Percentiles rank a stretch among this genome's conserved stretches.
Conservation (phyloP, 2,113 vertebrate genomes). For the Gobius niger region DNA sequence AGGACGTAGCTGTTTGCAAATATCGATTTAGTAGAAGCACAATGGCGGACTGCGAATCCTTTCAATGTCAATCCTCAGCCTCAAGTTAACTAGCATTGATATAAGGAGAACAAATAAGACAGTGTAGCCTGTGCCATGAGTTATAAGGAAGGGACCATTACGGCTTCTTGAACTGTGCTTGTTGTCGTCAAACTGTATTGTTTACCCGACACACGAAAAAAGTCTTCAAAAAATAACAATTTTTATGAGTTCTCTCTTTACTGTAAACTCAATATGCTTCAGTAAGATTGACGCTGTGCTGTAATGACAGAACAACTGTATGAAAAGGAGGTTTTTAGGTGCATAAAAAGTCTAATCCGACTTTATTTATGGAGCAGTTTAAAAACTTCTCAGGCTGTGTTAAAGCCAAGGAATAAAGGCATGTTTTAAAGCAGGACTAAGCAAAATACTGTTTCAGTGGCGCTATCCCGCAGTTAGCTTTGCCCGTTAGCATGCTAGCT, state of each 20-base stretch:
- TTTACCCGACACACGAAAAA: neutral
- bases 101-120: constrained; percentile 2
- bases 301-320: constrained; percentile 1
- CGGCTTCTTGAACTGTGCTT: too few relatives aligned
- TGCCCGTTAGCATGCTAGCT: too few relatives aligned
- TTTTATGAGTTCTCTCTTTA: constrained; percentile 3
- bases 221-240: neutral
- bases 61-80: constrained; percentile 52
- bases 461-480: too few relatives aligned
- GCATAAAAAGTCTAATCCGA: neutral
- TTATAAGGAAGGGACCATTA: neutral
- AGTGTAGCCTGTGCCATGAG: constrained; percentile 11
- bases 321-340: constrained; percentile 14
- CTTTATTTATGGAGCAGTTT: too few relatives aligned
- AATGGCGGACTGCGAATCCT: neutral
- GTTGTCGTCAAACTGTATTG: too few relatives aligned
- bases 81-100: constrained; percentile 42
- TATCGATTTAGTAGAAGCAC: constrained; percentile 22
- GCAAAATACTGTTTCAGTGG: too few relatives aligned
- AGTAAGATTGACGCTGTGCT: neutral
- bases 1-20: constrained; percentile 12
- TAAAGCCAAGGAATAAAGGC: too few relatives aligned
- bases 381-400: too few relatives aligned
- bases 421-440: too few relatives aligned
- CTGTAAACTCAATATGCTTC: constrained; percentile 3